Base-by-base conservation (phyloP, 2,888 invertebrate species). In the Rhagonycha fulva region DNA sequence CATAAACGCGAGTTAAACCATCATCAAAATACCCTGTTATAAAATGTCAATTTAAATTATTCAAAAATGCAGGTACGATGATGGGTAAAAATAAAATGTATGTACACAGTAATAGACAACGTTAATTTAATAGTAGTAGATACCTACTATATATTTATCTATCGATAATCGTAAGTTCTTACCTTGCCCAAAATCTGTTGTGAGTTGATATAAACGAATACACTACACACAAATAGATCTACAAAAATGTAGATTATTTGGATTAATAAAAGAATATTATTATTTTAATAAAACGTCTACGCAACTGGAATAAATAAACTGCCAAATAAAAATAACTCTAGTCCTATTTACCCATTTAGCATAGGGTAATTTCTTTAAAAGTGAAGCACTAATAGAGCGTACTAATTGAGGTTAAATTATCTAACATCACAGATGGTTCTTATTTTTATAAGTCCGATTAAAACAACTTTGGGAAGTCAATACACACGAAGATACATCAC, bases 341-440 rank as follows among this genome's bases (percentile, higher is more conserved):
- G 28, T 12, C 14, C 12, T 67, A 24, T 26, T 67, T 67, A 26
- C 10, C 5, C 11, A 26, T 14, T 67, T 67, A 67, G 28, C 14
- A 14, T 28, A 14, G 47, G n/a, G 47, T n/a, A 47, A 47, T n/a
- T 47, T 47, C 47, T 47, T 47, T 47, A 47, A 47, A 47, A 47
- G n/a, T 47, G 47, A 47, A 47, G 47, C 47, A 47, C 47, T 47
- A 47, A 47, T 62, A 71, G 30, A 62, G 62, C 62, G 67, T 68
- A 74, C 47, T 76, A 76, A 76, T 76, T 74, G 76, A 71, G 76
- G 76, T 76, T 76, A 76, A 76, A 72, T 76, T 74, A 68, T 76
- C 68, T 74, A 76, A 74, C 76, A 76, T 74, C 63, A 61, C 76
- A 76, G 76, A 69, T 76, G 75, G 63, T 26, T 66, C 26, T 3